Conservation (phyloP, 2,797 vertebrate genomes). For the Mionectes olivaceus region DNA sequence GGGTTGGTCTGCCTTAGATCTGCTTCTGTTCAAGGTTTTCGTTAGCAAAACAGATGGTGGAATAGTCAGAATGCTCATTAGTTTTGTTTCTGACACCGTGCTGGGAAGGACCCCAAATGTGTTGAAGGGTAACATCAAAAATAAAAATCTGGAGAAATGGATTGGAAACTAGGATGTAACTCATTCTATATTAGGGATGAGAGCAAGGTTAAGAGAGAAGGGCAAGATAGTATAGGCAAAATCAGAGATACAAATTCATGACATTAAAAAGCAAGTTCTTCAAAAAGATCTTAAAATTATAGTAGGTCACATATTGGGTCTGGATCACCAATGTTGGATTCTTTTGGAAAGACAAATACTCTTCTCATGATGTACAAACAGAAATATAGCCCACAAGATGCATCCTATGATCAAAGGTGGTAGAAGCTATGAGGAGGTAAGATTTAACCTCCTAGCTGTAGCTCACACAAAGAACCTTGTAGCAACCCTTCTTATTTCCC, state of each 20-base stretch:
- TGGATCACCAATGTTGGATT: not conserved
- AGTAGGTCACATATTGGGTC: not conserved
- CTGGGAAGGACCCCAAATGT: not conserved
- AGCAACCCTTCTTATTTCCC: not conserved
- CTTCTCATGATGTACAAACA: not conserved
- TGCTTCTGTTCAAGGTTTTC: conserved; percentile 38
- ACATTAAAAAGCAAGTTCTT: not conserved
- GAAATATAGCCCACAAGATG: not conserved
- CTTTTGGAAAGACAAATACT: not conserved
- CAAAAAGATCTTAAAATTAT: not conserved
- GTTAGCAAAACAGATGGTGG: conserved; percentile 47
- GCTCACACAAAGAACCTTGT: not conserved
- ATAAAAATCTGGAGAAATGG: not conserved
- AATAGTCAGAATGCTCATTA: conserved; percentile 46
- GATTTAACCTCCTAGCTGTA: not conserved
- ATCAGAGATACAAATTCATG: not conserved
- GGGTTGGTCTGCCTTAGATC: conserved; percentile 15
- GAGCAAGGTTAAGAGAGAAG: not conserved
- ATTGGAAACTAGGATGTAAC: not conserved
- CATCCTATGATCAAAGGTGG: not conserved
- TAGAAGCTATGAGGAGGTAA: not conserved
- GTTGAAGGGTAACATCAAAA: not conserved
- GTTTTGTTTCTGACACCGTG: conserved; percentile 9
- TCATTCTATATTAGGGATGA: not conserved
- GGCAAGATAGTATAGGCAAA: not conserved